Evolutionary conservation across 2,888 invertebrate species (phyloP).

Genomic region (Pegoplata infirma): DNA sequence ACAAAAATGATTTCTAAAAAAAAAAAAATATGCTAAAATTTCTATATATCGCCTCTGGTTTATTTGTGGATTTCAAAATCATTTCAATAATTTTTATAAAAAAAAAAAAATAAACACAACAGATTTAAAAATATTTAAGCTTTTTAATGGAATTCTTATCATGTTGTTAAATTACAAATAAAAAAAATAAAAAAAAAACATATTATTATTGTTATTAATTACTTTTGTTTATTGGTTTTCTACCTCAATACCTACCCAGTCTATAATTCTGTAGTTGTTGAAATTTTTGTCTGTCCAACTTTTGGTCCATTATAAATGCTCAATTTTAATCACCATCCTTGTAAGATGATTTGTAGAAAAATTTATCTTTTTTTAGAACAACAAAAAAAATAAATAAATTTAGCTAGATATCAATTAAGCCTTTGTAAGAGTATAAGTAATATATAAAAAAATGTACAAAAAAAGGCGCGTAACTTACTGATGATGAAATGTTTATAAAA

Average conservation of each 20-base stretch:
- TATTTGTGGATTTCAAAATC: background rate
- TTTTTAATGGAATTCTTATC: conserved; percentile 58
- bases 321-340: conserved; percentile 39
- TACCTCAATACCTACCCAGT: background rate
- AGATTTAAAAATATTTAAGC: conserved; percentile 31
- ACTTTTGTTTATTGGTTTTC: conserved; percentile 48
- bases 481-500: conserved; percentile 39
- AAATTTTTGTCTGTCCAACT: conserved; percentile 26
- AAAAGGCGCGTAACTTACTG: conserved; percentile 40
- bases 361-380: background rate
- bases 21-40: background rate
- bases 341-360: conserved; percentile 30
- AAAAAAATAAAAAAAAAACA: conserved; percentile 10
- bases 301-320: conserved; percentile 15
- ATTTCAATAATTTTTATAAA: background rate
- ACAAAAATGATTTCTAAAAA: too few relatives aligned
- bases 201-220: conserved; percentile 55
- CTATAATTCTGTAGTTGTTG: conserved; percentile 30
- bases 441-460: conserved; percentile 26
- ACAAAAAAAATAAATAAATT: background rate
- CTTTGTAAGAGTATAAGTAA: conserved; percentile 30
- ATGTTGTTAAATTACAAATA: conserved; percentile 16
- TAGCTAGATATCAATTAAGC: conserved; percentile 37
- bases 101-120: too few relatives aligned
- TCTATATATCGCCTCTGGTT: background rate